These are phyloP conservation scores for Phorcus lineatus DNA, from an alignment of 2,888 invertebrate species.

Conservation along the genomic window DNA sequence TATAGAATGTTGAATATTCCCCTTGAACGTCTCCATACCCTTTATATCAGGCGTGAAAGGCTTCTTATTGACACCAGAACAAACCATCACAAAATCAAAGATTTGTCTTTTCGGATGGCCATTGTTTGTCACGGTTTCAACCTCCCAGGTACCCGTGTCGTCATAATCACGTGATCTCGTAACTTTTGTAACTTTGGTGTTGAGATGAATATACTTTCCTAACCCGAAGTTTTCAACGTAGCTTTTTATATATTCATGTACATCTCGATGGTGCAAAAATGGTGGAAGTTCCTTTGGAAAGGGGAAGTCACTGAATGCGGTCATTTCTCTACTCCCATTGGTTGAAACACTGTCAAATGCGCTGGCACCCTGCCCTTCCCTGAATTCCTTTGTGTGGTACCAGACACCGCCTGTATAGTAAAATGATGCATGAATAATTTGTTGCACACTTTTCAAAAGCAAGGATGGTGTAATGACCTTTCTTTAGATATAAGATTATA, in stretches of 20 bases:
- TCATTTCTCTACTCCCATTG: neutral
- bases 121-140: neutral
- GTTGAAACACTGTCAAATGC: neutral
- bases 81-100: neutral
- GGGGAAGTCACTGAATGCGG: neutral
- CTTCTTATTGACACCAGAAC: neutral
- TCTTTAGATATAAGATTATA: too few species aligned
- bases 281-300: neutral
- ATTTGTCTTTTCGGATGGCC: neutral
- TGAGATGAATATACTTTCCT: neutral
- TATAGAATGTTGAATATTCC: neutral
- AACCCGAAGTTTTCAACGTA: neutral
- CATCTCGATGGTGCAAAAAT: neutral
- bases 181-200: neutral
- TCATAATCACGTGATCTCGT: neutral
- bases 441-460: too few species aligned
- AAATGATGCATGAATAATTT: neutral
- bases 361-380: neutral
- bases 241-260: neutral
- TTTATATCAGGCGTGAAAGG: neutral
- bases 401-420: neutral
- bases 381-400: neutral
- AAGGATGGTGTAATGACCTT: neutral
- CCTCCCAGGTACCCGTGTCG: neutral
- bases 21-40: neutral